Conservation (phyloP, 2,888 invertebrate genomes). For the Plebejus anna region DNA sequence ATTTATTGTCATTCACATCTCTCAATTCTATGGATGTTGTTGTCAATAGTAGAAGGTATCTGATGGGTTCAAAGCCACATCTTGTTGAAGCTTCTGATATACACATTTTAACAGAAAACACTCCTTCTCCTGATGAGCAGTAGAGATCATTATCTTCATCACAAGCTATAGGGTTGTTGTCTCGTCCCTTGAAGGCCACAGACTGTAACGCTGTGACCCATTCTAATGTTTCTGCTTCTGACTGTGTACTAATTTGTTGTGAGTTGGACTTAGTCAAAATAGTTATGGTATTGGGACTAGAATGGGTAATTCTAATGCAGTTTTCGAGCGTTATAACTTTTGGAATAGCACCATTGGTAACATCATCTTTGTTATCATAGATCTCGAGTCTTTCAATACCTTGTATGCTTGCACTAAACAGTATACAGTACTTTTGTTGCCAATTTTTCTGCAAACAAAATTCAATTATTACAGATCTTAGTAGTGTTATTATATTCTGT, state of each 20-base stretch:
- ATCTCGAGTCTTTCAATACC: conserved; percentile 92
- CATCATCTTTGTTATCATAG: conserved; percentile 89
- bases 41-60: conserved; percentile 87
- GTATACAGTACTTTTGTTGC: conserved; percentile 88
- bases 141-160: conserved; percentile 95
- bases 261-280: conserved; percentile 89
- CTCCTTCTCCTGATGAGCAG: conserved; percentile 90
- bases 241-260: conserved; percentile 78
- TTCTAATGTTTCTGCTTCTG: conserved; percentile 84
- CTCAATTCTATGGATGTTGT: conserved; percentile 87
- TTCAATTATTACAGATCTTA: conserved; percentile 18
- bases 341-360: conserved; percentile 80
- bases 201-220: conserved; percentile 90
- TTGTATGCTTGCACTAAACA: conserved; percentile 90
- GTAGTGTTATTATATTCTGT: background rate
- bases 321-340: conserved; percentile 92
- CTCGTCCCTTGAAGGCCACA: conserved; percentile 87
- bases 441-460: conserved; percentile 85
- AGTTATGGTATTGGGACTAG: conserved; percentile 81
- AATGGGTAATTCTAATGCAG: conserved; percentile 90
- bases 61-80: conserved; percentile 85
- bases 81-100: conserved; percentile 88
- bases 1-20: conserved; percentile 81
- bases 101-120: conserved; percentile 88
- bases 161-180: conserved; percentile 80